Conservation (phyloP, 2,888 invertebrate genomes). For the Masnerella sp. region DNA sequence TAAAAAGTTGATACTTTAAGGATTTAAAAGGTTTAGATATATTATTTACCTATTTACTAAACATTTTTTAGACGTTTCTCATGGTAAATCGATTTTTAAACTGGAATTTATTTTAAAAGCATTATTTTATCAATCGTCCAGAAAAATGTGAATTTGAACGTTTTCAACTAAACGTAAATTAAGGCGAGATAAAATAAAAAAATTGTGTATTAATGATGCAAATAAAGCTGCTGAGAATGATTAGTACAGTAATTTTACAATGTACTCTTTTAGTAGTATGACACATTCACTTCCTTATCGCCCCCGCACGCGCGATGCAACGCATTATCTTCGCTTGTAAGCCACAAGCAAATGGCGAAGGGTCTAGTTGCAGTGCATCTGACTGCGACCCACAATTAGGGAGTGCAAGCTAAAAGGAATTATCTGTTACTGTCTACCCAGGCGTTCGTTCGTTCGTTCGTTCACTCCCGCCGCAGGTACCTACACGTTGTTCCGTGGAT, state of each 20-base stretch:
- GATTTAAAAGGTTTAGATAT: too few species aligned
- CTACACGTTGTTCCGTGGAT: conserved; percentile 31
- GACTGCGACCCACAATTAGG: conserved; percentile 31
- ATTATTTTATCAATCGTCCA: too few species aligned
- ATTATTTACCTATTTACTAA: too few species aligned
- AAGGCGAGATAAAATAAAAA: too few species aligned
- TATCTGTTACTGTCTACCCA: conserved; percentile 45
- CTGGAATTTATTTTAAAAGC: too few species aligned
- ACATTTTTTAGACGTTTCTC: too few species aligned
- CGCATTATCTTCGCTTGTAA: conserved; percentile 41
- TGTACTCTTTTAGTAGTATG: conserved; percentile 14
- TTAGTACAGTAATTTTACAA: conserved; percentile 22
- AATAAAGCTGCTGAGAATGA: conserved; percentile 6
- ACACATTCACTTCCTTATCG: conserved; percentile 44
- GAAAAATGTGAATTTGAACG: too few species aligned
- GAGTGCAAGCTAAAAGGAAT: conserved; percentile 38
- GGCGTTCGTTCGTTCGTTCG: conserved; percentile 25
- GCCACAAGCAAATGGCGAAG: conserved; percentile 26
- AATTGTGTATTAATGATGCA: too few species aligned
- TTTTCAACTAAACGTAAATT: too few species aligned
- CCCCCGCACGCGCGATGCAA: conserved; percentile 29
- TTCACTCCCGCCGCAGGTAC: conserved; percentile 25
- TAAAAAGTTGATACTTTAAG: too few species aligned
- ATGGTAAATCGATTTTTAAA: too few species aligned
- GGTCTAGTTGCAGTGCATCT: conserved; percentile 13